Base-by-base conservation (phyloP, 2,113 vertebrate species). In the Microcebus jonahi region DNA sequence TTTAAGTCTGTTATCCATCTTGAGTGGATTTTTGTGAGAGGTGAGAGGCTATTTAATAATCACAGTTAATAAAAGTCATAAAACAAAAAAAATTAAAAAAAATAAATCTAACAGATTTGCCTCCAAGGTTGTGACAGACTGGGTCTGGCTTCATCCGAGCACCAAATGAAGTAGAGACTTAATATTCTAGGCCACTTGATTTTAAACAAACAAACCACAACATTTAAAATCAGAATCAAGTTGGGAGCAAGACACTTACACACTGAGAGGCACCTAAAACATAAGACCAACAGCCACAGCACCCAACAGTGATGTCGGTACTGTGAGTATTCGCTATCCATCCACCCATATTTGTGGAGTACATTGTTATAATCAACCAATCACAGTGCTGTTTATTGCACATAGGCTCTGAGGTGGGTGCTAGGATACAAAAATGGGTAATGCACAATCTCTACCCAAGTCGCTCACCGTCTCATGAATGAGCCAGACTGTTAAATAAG, bases 191-290 rank as follows among this genome's bases (percentile, higher is more conserved):
- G 17, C 6, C 25, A 80, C 42, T 75, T 63, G 63, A 18, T 88
- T 48, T 65, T 92, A 48, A 59, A 27, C 68, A 36, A 27, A 68
- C 53, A 48, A 34, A 71, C 42, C 14, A 14, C 50, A 5, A 55
- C 68, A 61, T 53, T 92, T 77, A 84, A 86, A 82, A 92, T 91
- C 36, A 83, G n/a, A 95, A 36, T n/a, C 39, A 23, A 23, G 36
- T 81, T 18, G 77, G 94, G 29, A 53, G n/a, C 21, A 79, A 79
- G 53, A 57, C 48, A 42, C n/a, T 39, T 59, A 61, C 15, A 18
- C 4, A 48, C 4, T 21, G 42, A 80, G 20, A 84, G 14, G 15
- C 2, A 45, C 29, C 55, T n/a, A 88, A 90, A 92, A 31, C 53
- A 50, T 42, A 61, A 85, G 59, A 82, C 36, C 31, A 48, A 57